phyloP scores from a whole-genome alignment of 2,888 invertebrate species.

The Thecocarcelia acutangulata region DNA sequence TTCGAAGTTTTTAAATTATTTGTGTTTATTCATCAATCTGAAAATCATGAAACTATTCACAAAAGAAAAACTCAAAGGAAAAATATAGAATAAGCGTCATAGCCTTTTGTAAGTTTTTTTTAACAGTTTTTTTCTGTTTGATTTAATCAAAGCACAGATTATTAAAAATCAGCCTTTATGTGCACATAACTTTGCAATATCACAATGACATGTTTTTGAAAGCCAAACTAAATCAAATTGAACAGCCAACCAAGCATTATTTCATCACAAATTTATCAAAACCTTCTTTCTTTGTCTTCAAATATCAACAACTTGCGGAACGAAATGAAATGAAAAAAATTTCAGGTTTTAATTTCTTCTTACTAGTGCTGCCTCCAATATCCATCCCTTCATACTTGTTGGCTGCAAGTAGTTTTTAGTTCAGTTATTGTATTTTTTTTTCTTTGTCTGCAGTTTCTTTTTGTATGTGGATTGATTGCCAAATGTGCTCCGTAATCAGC shows the following conservation, averaged over 20 bases:
- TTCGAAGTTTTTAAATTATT: slow-evolving; percentile 57
- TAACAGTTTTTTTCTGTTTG: slow-evolving; percentile 1
- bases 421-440: slow-evolving; percentile 5
- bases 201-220: slow-evolving; percentile 24
- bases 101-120: slow-evolving; percentile 26
- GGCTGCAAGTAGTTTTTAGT: slow-evolving; percentile 17
- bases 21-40: slow-evolving; percentile 26
- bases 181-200: not conserved
- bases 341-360: not conserved
- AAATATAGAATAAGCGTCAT: not conserved
- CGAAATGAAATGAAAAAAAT: not conserved
- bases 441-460: slow-evolving; percentile 2
- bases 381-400: not conserved
- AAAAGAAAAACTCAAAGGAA: not conserved
- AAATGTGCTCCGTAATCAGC: slow-evolving; percentile 60
- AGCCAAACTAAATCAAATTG: slow-evolving; percentile 30
- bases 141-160: slow-evolving; percentile 33
- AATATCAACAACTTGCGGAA: slow-evolving; percentile 35
- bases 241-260: slow-evolving; percentile 29
- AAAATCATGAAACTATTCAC: slow-evolving; percentile 33
- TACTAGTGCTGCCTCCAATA: not conserved
- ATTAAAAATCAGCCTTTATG: slow-evolving; percentile 32
- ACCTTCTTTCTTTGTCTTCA: slow-evolving; percentile 27
- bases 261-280: slow-evolving; percentile 27
- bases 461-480: slow-evolving; percentile 47